These are phyloP conservation scores for Bicyclus anynana DNA, from an alignment of 1,140 invertebrate genomes.

Conservation along the genomic window DNA sequence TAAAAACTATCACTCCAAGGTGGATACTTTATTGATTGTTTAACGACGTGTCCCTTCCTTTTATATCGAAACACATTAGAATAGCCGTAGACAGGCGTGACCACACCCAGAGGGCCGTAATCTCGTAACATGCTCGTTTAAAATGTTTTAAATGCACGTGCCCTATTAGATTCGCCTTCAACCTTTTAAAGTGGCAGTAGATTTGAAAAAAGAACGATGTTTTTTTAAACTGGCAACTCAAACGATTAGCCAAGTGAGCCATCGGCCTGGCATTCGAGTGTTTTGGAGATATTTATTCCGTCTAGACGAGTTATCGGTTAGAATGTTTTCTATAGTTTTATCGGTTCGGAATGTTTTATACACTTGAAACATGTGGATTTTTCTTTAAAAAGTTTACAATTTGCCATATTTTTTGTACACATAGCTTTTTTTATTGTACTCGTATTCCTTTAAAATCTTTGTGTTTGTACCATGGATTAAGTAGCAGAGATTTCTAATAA, in stretches of 20 bases:
- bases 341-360: constrained; percentile 67
- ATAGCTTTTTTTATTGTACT: no score
- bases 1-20: not conserved
- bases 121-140: constrained; percentile 48
- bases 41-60: not conserved
- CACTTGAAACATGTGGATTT: constrained; percentile 38
- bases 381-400: not conserved
- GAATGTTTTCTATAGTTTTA: constrained; percentile 58
- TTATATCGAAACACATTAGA: constrained; percentile 5
- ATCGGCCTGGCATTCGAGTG: constrained; percentile 70
- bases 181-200: constrained; percentile 69
- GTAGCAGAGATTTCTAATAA: no score
- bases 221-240: constrained; percentile 53
- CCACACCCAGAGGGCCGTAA: constrained; percentile 42
- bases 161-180: constrained; percentile 69
- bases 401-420: not conserved
- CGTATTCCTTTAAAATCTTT: no score
- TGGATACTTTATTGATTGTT: not conserved
- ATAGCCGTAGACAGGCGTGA: constrained; percentile 23
- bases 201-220: constrained; percentile 57
- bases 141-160: constrained; percentile 54
- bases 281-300: constrained; percentile 66
- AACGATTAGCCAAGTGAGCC: constrained; percentile 74
- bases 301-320: constrained; percentile 69
- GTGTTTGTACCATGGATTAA: no score